Percentiles rank a stretch among this genome's conserved stretches.
phyloP scores from a whole-genome alignment of 2,113 vertebrate genomes.

The Heptranchias perlo region DNA sequence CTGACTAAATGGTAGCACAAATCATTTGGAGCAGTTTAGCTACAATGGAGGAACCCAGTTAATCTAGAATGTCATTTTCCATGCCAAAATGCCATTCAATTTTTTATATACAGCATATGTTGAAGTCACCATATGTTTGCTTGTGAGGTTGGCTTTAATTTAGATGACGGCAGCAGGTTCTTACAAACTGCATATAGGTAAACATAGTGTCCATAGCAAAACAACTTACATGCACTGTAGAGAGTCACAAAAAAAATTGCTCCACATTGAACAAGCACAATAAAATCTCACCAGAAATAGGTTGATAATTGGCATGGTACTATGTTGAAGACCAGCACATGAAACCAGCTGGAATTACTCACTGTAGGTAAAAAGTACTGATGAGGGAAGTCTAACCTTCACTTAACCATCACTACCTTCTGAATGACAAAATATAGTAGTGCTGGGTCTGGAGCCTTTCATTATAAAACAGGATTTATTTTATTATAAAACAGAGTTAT shows the following conservation, averaged over 20 bases:
- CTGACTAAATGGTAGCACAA: background rate
- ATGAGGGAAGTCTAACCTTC: background rate
- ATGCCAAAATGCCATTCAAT: background rate
- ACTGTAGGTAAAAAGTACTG: background rate
- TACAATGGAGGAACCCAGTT: background rate
- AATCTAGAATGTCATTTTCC: background rate
- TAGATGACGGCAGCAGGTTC: background rate
- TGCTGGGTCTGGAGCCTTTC: background rate
- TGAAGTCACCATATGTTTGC: background rate
- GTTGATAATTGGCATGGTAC: background rate
- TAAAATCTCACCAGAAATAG: background rate
- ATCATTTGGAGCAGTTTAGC: background rate
- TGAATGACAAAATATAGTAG: background rate
- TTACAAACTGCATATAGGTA: background rate
- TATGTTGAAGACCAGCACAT: background rate
- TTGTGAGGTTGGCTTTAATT: background rate
- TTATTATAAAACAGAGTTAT: slow-evolving; percentile 17
- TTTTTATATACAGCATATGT: background rate
- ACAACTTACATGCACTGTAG: background rate
- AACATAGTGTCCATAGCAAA: background rate
- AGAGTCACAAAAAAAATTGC: slow-evolving; percentile 18
- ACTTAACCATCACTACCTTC: background rate
- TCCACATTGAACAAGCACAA: slow-evolving; percentile 16
- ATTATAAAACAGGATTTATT: slow-evolving; percentile 22
- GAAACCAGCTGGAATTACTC: background rate